Evolutionary conservation across 2,113 vertebrate species (phyloP), one percentile per base, ranked within the genome.

Genomic region (Serilophus lunatus): DNA sequence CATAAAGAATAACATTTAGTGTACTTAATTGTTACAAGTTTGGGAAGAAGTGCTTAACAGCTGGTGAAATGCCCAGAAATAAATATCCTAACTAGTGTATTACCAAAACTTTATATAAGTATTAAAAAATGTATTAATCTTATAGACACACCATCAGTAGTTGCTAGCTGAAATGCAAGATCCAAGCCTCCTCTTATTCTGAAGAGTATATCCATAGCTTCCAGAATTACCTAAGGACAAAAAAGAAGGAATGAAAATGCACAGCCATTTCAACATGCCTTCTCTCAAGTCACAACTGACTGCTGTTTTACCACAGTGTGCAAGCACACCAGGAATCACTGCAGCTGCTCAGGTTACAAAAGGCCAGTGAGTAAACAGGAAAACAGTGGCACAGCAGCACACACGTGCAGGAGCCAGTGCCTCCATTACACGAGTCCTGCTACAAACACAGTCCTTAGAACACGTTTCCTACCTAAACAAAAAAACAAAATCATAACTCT

Each of bases 141-240:
- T 49, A 72, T 2, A 95, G 50, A 97, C 96, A 28, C 96, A 99
- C 98, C 98, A 90, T 98, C 95, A 35, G 97, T 95, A 76, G 96
- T 83, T 59, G 97, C 96, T 51, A 98, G 95, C 68, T 98, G 97
- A 97, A 98, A 99, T 38, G 97, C 97, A 71, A 99, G 96, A 93
- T 98, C 98, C 86, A 99, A 97, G 72, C 98, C 98, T 57, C 98
- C 98, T 96, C 98, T 97, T 70, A 98, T 92, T 92, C 98, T 97
- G 83, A 98, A 98, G 51, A 98, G 96, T 54, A 99, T 88, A 81
- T 97, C 95, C 97, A 97, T 96, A 47, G 96, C 92, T 61, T 98
- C 97, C 42, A 90, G 91, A 88, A 95, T 96, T 66, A 97, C 94
- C 97, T 98, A 75, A 26, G 36, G 28, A 86, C 33, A 56, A 82